A percentile compares a stretch with the other conserved stretches of the same genome.
These are phyloP conservation scores for Digitonthophagus gazella DNA, from an alignment of 2,888 invertebrate species.

Conservation along the genomic window DNA sequence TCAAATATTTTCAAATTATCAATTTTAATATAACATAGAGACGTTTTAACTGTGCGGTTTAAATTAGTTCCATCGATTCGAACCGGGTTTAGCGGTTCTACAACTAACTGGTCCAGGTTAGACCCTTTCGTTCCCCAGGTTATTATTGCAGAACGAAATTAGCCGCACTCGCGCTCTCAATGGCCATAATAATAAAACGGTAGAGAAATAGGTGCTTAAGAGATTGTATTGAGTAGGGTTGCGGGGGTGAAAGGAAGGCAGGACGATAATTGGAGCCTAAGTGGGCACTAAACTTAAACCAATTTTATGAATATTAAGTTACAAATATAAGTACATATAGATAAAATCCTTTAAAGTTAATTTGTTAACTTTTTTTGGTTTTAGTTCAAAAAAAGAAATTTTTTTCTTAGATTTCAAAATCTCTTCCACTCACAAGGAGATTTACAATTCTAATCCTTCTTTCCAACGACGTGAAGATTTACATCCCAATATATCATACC, in stretches of 20 bases:
- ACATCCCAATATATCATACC: not conserved
- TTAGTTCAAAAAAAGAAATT: not conserved
- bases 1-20: no score
- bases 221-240: constrained; percentile 10
- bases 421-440: no score
- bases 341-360: no score
- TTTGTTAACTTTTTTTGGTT: no score
- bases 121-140: not conserved
- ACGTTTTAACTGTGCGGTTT: no score
- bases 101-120: no score
- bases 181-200: constrained; percentile 16
- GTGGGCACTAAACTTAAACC: constrained; percentile 2
- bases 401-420: not conserved
- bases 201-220: constrained; percentile 13
- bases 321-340: not conserved
- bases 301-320: constrained; percentile 15
- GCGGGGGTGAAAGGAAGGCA: not conserved
- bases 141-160: constrained; percentile 15
- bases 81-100: no score
- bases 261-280: constrained; percentile 13
- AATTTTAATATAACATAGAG: no score
- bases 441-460: not conserved
- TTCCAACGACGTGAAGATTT: not conserved
- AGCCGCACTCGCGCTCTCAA: constrained; percentile 16
- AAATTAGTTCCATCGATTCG: no score